Evolutionary conservation across 2,888 invertebrate species (phyloP).

Genomic region (Charanyca ferruginea): DNA sequence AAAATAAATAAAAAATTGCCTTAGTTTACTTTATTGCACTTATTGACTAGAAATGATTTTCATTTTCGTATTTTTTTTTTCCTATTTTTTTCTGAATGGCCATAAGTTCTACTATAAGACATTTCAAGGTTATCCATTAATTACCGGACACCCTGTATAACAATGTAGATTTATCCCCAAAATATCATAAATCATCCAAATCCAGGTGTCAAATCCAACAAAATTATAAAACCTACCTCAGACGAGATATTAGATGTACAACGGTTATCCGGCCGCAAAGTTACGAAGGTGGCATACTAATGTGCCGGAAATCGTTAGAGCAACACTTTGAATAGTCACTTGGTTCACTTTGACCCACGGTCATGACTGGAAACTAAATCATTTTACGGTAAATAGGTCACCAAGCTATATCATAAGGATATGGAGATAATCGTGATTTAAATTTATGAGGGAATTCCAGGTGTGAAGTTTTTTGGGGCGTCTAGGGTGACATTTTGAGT

Average conservation of each 20-base stretch:
- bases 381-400: slow-evolving; percentile 62
- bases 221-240: slow-evolving; percentile 28
- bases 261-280: slow-evolving; percentile 51
- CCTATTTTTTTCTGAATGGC: too few species aligned
- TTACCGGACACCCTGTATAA: too few species aligned
- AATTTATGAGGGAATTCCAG: slow-evolving; percentile 47
- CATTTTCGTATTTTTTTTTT: too few species aligned
- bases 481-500: not conserved
- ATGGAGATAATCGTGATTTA: slow-evolving; percentile 47
- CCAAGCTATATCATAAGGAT: slow-evolving; percentile 30
- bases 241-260: slow-evolving; percentile 43
- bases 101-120: too few species aligned
- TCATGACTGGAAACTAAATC: slow-evolving; percentile 64
- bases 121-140: too few species aligned
- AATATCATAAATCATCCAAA: slow-evolving; percentile 12
- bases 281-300: slow-evolving; percentile 58
- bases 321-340: slow-evolving; percentile 64
- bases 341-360: slow-evolving; percentile 48
- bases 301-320: slow-evolving; percentile 60
- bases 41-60: too few species aligned
- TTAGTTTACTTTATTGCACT: too few species aligned
- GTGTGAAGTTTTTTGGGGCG: slow-evolving; percentile 37
- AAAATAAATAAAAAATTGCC: too few species aligned
- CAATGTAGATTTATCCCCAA: not conserved
- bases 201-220: slow-evolving; percentile 22